Conservation (phyloP, 2,888 invertebrate genomes). For the Lithosia quadra region DNA sequence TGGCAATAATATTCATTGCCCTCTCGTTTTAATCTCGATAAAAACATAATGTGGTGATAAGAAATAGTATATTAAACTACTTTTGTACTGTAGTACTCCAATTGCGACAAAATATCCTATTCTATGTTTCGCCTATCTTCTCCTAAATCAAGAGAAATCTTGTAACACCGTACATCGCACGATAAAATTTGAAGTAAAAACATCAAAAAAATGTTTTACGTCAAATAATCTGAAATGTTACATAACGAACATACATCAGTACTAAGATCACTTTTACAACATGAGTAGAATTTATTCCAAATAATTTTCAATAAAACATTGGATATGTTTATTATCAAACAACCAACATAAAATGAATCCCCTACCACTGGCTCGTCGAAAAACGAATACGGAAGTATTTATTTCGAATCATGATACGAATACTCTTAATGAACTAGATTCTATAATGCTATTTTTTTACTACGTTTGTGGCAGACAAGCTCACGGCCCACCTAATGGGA, state of each 20-base stretch:
- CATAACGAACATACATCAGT: conserved; percentile 39
- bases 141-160: neutral
- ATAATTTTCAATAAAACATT: conserved; percentile 64
- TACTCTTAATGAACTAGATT: no score
- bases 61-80: no score
- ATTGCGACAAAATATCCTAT: neutral
- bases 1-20: no score
- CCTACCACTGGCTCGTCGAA: conserved; percentile 39
- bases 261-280: conserved; percentile 42
- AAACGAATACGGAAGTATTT: neutral
- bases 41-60: no score
- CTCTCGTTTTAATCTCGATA: no score
- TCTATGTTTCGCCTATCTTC: neutral
- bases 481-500: no score
- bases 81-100: no score
- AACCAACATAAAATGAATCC: conserved; percentile 42
- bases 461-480: no score
- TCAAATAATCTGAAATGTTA: conserved; percentile 39
- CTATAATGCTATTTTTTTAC: no score
- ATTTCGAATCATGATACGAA: neutral
- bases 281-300: conserved; percentile 52
- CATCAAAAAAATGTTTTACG: conserved; percentile 30
- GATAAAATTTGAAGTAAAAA: conserved; percentile 22
- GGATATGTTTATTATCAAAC: conserved; percentile 53
- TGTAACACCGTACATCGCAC: neutral